Evolutionary conservation across 2,113 vertebrate species (phyloP).

Genomic region (Heloderma charlesbogerti): DNA sequence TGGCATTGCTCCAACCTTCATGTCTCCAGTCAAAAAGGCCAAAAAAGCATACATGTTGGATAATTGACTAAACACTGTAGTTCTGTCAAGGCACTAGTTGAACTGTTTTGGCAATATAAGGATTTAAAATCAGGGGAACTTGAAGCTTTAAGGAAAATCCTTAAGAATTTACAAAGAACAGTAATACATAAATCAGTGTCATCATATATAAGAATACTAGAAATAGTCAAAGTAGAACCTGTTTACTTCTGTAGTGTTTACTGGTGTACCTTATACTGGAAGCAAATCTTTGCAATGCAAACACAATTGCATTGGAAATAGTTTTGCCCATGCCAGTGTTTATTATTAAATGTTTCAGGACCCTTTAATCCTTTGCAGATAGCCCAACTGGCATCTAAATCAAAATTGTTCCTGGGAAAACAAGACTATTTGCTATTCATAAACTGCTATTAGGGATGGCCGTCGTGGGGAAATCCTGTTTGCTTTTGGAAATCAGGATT

Average conservation of each 20-base stretch:
- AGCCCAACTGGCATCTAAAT: not conserved
- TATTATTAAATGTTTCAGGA: not conserved
- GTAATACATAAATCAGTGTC: not conserved
- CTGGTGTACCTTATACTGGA: not conserved
- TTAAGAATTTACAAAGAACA: not conserved
- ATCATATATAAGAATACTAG: not conserved
- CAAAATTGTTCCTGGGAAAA: not conserved
- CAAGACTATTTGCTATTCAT: not conserved
- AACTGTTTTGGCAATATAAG: too few relatives aligned
- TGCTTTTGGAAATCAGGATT: too few relatives aligned
- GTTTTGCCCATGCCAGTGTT: not conserved
- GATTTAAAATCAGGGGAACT: too few relatives aligned
- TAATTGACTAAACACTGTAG: not conserved
- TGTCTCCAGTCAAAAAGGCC: too few relatives aligned
- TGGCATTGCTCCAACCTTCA: too few relatives aligned
- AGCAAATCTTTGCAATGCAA: not conserved
- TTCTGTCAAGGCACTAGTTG: too few relatives aligned
- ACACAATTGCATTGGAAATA: not conserved
- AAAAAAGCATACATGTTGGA: too few relatives aligned
- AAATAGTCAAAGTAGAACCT: not conserved
- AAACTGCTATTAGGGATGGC: not conserved
- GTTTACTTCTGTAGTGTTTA: not conserved
- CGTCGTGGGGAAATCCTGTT: too few relatives aligned
- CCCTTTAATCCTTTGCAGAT: not conserved
- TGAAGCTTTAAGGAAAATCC: too few relatives aligned